Evolutionary conservation across 2,113 vertebrate species (phyloP), one percentile per base, ranked within the genome.

Genomic region (Heptranchias perlo): DNA sequence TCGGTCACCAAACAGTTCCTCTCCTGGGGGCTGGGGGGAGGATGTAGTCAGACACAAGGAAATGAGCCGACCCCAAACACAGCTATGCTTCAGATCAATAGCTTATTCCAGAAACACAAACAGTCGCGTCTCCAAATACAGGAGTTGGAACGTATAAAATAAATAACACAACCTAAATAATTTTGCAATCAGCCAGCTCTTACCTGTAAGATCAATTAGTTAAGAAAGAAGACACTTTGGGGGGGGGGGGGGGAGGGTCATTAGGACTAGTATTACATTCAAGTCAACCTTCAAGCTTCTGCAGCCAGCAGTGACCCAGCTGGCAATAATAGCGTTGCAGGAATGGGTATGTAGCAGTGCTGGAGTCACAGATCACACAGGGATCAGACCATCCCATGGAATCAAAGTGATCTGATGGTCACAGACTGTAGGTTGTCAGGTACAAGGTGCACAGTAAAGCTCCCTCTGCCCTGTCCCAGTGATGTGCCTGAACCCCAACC

Each of bases 121-220:
- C 4, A 52, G 8, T 49, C 31, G 8, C 86, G 3, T 54, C 44
- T 49, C 25, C 52, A 61, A 93, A 93, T 21, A 62, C 58, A 93
- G 52, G 31, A 64, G 16, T 39, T 62, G 58, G 14, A 93, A n/a
- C 16, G 0, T 7, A 64, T 11, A n/a, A 39, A 62, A 92, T 62
- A 93, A 93, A 93, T 93, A 93, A 61, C 52, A 89, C 86, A 91
- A 31, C 35, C 31, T n/a, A 92, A 92, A 21, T 92, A 89, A 35
- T 31, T 5, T n/a, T 92, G 87, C 14, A 92, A 39, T 93, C 18
- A 93, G 35, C 52, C 87, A 58, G 87, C n/a, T 93, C 35, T 64
- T 92, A n/a, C 25, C 28, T 61, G 14, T 61, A 61, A 58, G 89
- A 39, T 93, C 89, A 44, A 64, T 23, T 62, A 61, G 16, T 89